These are phyloP conservation scores for Callospermophilus lateralis DNA, from an alignment of 2,113 vertebrate genomes.

Conservation along the genomic window DNA sequence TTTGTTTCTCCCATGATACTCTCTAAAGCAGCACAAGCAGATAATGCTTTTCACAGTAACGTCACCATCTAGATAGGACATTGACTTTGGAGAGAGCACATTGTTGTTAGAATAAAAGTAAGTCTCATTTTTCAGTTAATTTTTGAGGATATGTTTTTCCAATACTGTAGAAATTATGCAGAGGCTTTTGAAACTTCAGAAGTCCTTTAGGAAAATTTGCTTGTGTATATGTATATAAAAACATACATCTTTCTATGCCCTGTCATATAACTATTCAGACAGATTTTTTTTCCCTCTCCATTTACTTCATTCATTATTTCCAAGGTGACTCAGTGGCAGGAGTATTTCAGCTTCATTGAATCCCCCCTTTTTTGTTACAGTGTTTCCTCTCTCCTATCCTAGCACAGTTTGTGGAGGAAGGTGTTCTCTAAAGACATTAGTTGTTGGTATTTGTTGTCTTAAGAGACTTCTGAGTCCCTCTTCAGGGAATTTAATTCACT, in stretches of 20 bases:
- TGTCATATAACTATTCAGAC: background rate
- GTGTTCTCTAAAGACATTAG: conserved; percentile 55
- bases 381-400: background rate
- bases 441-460: conserved; percentile 46
- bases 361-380: background rate
- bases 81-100: background rate
- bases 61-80: background rate
- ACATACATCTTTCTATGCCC: conserved; percentile 1
- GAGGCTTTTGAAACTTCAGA: background rate
- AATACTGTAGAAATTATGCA: background rate
- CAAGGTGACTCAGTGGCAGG: conserved; percentile 7
- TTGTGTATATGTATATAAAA: background rate
- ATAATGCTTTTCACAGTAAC: background rate
- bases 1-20: conserved; percentile 22
- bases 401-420: background rate
- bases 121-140: conserved; percentile 21
- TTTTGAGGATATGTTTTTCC: conserved; percentile 19
- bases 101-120: background rate
- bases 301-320: conserved; percentile 55
- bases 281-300: background rate
- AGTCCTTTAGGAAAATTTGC: conserved; percentile 32
- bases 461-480: conserved; percentile 47
- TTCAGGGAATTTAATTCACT: conserved; percentile 58
- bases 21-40: background rate
- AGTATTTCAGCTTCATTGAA: conserved; percentile 50